phyloP scores from a whole-genome alignment of 2,888 invertebrate genomes.

The Cephus rjabovi region DNA sequence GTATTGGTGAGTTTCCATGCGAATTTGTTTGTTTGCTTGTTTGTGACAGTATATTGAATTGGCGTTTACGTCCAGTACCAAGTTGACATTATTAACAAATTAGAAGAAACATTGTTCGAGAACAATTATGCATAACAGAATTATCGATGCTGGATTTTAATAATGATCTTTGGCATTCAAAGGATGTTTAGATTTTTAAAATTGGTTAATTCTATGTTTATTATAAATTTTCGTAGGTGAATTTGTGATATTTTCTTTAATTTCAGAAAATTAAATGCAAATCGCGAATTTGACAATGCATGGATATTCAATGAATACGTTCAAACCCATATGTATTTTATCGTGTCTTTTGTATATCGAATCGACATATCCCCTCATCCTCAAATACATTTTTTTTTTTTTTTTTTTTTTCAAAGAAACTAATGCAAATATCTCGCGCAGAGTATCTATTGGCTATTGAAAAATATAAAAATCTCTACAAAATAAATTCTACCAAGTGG shows the following conservation, averaged over 20 bases:
- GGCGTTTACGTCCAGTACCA: background rate
- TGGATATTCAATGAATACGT: background rate
- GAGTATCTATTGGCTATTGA: background rate
- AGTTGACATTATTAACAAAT: background rate
- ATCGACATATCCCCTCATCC: background rate
- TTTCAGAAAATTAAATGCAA: background rate
- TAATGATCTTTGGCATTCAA: background rate
- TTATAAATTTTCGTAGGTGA: background rate
- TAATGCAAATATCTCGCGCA: background rate
- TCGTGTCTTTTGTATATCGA: background rate
- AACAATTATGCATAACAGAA: background rate
- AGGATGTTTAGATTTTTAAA: background rate
- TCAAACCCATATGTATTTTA: background rate
- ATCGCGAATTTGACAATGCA: background rate
- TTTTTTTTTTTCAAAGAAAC: too few relatives aligned
- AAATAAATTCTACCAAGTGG: background rate
- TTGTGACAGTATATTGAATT: background rate
- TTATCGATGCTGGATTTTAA: background rate
- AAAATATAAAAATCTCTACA: background rate
- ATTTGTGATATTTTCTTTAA: background rate
- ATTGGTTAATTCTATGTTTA: too few relatives aligned
- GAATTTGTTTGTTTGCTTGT: background rate
- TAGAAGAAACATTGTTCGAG: background rate
- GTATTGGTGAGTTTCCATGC: constrained; percentile 5
- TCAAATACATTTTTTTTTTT: background rate